Evolutionary conservation across 2,797 vertebrate species (phyloP).

Genomic region (Enteromius trimaculatus): DNA sequence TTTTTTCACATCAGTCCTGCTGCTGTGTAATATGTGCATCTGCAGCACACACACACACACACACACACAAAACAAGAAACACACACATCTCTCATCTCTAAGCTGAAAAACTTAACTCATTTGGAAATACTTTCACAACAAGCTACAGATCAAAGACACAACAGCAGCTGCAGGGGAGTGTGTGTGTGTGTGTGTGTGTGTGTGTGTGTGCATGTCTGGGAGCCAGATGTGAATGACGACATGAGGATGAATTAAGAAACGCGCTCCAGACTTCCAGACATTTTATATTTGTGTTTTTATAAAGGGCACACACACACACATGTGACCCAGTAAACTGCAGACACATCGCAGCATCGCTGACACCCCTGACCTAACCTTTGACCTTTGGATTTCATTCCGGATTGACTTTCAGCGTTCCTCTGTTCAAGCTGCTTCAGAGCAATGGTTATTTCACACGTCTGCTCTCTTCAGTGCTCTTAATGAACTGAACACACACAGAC

Average conservation of each 20-base stretch:
- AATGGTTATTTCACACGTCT: background rate
- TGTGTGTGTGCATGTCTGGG: constrained; percentile 42
- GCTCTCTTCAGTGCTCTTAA: background rate
- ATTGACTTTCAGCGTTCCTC: background rate
- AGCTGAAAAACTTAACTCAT: constrained; percentile 8
- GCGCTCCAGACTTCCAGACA: constrained; percentile 31
- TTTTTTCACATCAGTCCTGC: constrained; percentile 62
- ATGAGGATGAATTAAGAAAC: constrained; percentile 28
- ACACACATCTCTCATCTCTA: background rate
- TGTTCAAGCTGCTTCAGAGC: background rate
- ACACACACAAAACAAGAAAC: background rate
- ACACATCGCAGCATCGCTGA: constrained; percentile 5
- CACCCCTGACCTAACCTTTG: background rate
- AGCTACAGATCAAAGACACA: constrained; percentile 18
- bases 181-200: constrained; percentile 4
- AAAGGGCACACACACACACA: background rate
- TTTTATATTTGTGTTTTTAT: constrained; percentile 5
- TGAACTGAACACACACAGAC: background rate
- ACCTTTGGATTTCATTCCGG: background rate
- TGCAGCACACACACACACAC: constrained; percentile 47
- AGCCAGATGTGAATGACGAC: constrained; percentile 49
- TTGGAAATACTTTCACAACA: constrained; percentile 16
- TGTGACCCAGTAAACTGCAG: constrained; percentile 1
- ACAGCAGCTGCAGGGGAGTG: constrained; percentile 8
- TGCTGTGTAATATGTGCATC: constrained; percentile 72